A percentile compares a stretch with the other conserved stretches of the same genome.
Conservation (phyloP, 2,113 vertebrate genomes). For the Carollia perspicillata region DNA sequence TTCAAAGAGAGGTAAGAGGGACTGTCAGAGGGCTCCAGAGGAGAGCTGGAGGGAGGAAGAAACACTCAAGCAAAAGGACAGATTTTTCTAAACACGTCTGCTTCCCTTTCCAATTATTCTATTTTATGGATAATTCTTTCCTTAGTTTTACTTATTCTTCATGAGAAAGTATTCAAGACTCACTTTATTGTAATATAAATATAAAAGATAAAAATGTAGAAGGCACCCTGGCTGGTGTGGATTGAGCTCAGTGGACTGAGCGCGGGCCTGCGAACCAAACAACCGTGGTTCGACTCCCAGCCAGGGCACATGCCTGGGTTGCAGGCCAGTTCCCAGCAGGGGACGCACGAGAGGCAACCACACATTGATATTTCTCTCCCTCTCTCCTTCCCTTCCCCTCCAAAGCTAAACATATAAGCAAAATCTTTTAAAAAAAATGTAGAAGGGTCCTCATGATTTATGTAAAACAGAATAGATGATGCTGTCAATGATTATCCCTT, state of each 20-base stretch:
- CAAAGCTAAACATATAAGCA: no score
- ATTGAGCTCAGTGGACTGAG: no score
- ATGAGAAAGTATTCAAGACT: not conserved
- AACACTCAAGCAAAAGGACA: conserved; percentile 24
- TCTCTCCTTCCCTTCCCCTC: no score
- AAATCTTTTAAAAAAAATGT: no score
- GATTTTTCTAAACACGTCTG: not conserved
- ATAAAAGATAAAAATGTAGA: conserved; percentile 10
- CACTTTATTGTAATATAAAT: not conserved
- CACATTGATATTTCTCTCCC: no score
- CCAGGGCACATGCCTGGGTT: no score
- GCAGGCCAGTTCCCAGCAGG: no score
- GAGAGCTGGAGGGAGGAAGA: not conserved
- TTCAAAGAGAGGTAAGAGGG: conserved; percentile 60
- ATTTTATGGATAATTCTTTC: not conserved
- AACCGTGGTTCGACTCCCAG: no score
- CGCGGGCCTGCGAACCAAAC: no score
- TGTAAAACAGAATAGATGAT: not conserved
- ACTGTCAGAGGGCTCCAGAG: conserved; percentile 50
- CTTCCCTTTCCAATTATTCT: not conserved
- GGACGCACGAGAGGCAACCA: no score
- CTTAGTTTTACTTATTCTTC: not conserved
- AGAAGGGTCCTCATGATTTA: not conserved
- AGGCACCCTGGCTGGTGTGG: no score
- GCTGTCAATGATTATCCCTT: not conserved